A percentile compares a stretch with the other conserved stretches of the same genome.
Evolutionary conservation across 2,888 invertebrate species (phyloP).

Genomic region (Chouioia cunea): DNA sequence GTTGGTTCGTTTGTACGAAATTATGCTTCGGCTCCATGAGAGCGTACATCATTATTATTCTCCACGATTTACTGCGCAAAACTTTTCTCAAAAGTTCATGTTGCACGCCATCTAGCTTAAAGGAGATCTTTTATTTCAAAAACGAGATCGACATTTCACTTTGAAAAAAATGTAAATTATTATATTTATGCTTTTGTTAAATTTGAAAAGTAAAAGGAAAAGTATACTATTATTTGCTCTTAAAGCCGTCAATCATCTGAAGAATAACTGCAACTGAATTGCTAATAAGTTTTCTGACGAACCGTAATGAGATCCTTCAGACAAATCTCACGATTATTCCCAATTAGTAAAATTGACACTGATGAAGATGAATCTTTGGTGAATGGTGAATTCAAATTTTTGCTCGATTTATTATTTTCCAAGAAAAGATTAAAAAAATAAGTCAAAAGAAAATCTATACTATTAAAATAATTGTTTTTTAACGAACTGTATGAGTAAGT

Average conservation of each 20-base stretch:
- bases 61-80: too few species aligned
- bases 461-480: too few species aligned
- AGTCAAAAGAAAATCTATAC: too few species aligned
- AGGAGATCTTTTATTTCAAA: too few species aligned
- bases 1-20: not conserved
- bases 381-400: constrained; percentile 19
- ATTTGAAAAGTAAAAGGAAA: not conserved
- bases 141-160: too few species aligned
- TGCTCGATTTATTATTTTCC: not conserved
- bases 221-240: constrained; percentile 51
- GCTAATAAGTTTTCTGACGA: constrained; percentile 60
- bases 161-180: too few species aligned
- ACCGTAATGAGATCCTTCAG: constrained; percentile 62
- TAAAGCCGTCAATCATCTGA: constrained; percentile 55
- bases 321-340: constrained; percentile 62
- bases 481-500: too few species aligned
- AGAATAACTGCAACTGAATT: constrained; percentile 52
- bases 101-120: too few species aligned
- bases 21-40: not conserved
- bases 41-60: not conserved
- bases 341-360: constrained; percentile 59
- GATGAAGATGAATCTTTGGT: constrained; percentile 18
- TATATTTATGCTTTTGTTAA: too few species aligned
- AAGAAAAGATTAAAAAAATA: too few species aligned
- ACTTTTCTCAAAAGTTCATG: too few species aligned